Evolutionary conservation across 2,113 vertebrate genomes (phyloP), one percentile per base, ranked within the genome.

Genomic region (human): DNA sequence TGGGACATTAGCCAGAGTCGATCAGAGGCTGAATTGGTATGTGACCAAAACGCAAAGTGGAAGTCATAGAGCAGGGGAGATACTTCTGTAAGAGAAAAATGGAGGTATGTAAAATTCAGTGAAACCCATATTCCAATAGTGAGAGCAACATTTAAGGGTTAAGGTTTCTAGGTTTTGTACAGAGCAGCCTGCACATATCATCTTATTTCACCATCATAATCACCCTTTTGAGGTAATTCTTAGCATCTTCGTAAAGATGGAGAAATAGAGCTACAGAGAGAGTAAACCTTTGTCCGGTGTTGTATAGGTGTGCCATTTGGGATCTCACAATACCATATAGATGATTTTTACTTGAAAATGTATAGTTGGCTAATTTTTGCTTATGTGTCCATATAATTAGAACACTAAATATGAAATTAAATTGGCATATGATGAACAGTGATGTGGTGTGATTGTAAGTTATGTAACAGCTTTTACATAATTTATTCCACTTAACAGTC

Each of bases 1-100:
- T 32, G 90, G 16, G 84, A 22, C 80, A 93, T 95, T 95, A 94
- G 45, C 73, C 55, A 92, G 14, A 20, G 86, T 96, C 78, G 89
- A 23, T 59, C 89, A 17, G 0, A 1, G 38, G 17, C 78, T 93
- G n/a, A 75, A 1, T 79, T 92, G 20, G 40, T 81, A 76, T 95
- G 66, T 97, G 90, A 93, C n/a, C 66, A 72, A 64, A 94, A 45
- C 83, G 57, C 12, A 86, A 91, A 96, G 27, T 20, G 1, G 35
- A 38, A 79, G 3, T 55, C 92, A 2, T 70, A 57, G 73, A 73
- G 52, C 48, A 82, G 82, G 68, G 50, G 68, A 22, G 40, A 75
- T 1, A 66, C 0, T 83, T 10, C 55, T 70, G 3, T 89, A 55
- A 79, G 43, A 92, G 59, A 83, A 25, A 43, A 43, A 30, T 7